These are phyloP conservation scores for Dasyprocta punctata DNA, from an alignment of 2,113 vertebrate species.

Conservation along the genomic window DNA sequence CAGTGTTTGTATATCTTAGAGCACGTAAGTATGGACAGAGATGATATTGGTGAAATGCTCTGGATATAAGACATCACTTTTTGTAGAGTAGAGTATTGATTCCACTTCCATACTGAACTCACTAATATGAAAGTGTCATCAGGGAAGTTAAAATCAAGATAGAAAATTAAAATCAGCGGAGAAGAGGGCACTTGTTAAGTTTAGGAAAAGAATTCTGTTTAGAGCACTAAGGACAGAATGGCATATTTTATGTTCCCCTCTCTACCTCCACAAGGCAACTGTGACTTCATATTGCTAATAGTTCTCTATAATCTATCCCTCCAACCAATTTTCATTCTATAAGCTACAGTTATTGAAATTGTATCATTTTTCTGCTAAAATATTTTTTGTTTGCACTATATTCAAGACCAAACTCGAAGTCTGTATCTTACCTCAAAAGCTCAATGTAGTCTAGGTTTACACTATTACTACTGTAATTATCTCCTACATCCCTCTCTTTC, in stretches of 20 bases:
- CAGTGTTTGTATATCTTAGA: background rate
- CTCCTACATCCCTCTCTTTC: background rate
- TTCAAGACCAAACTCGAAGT: background rate
- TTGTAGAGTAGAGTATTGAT: background rate
- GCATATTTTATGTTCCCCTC: background rate
- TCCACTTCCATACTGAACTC: background rate
- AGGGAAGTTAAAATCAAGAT: background rate
- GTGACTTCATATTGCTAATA: background rate
- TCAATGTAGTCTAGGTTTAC: background rate
- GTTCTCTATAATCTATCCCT: background rate
- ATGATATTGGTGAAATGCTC: background rate
- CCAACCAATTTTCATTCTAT: background rate
- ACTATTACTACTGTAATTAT: background rate
- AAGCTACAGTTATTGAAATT: background rate
- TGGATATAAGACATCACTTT: background rate
- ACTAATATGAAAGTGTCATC: background rate
- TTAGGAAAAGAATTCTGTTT: background rate
- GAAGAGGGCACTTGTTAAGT: background rate
- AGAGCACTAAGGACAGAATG: background rate
- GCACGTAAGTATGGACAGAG: background rate
- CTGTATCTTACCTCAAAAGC: background rate
- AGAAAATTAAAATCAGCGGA: background rate
- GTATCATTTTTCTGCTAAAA: background rate
- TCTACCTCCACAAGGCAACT: background rate
- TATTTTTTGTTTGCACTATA: background rate